Evolutionary conservation across 2,888 invertebrate genomes (phyloP).

Genomic region (Chirona hameri): DNA sequence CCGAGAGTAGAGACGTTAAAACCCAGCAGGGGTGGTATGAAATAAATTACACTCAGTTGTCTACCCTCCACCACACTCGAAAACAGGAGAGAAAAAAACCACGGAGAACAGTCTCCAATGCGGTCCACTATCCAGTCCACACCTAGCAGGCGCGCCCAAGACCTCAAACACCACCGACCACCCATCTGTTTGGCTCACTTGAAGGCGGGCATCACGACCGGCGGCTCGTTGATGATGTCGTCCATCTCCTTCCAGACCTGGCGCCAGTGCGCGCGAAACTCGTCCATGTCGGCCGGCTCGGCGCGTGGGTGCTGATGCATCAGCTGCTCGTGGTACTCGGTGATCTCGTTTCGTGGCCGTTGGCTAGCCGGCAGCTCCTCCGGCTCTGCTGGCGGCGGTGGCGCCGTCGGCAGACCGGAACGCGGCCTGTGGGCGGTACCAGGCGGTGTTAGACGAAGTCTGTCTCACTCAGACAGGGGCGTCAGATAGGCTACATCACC

Average conservation of each 20-base stretch:
- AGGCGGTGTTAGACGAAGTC: background rate
- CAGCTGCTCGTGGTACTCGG: conserved; percentile 1
- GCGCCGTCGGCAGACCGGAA: background rate
- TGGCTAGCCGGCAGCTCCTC: background rate
- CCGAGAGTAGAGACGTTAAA: too few relatives aligned
- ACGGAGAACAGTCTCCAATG: too few relatives aligned
- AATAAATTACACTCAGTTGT: too few relatives aligned
- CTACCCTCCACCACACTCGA: too few relatives aligned
- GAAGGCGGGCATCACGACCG: conserved; percentile 43
- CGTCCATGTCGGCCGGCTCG: background rate
- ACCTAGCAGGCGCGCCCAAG: too few relatives aligned
- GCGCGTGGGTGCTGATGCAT: background rate
- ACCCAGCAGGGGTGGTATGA: too few relatives aligned
- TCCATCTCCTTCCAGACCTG: conserved; percentile 45
- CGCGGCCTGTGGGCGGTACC: background rate
- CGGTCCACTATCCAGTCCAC: too few relatives aligned
- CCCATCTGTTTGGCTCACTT: background rate
- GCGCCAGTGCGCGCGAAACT: conserved; percentile 30
- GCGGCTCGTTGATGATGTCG: conserved; percentile 43
- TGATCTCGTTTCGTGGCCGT: conserved; percentile 22
- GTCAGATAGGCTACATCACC: too few relatives aligned
- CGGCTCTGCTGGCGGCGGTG: background rate
- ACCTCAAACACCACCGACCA: too few relatives aligned
- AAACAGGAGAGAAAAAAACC: too few relatives aligned
- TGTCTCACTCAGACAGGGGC: too few relatives aligned